A percentile compares a stretch with the other conserved stretches of the same genome.
These are phyloP conservation scores for Caranx ignobilis DNA, from an alignment of 2,113 vertebrate species.

Conservation along the genomic window DNA sequence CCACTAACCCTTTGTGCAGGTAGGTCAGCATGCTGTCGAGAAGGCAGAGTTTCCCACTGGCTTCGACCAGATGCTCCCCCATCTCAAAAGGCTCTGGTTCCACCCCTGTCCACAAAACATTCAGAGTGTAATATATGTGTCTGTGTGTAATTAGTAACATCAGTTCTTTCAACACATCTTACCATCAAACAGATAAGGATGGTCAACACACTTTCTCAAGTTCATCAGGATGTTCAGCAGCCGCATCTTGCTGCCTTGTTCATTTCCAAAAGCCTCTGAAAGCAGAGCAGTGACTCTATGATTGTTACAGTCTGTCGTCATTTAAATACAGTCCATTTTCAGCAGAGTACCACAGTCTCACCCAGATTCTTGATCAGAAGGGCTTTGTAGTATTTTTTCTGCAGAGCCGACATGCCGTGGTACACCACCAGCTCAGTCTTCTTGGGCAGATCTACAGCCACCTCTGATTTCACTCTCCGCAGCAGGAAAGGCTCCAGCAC, in stretches of 20 bases:
- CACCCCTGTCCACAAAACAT: constrained; percentile 82
- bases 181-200: constrained; percentile 95
- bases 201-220: constrained; percentile 93
- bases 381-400: constrained; percentile 93
- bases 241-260: constrained; percentile 84
- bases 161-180: constrained; percentile 44
- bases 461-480: constrained; percentile 92
- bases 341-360: constrained; percentile 63
- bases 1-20: constrained; percentile 85
- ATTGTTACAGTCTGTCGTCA: not conserved
- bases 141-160: accelerated
- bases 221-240: constrained; percentile 92
- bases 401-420: constrained; percentile 93
- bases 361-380: constrained; percentile 90
- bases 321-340: no score
- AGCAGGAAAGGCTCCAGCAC: constrained; percentile 92
- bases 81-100: constrained; percentile 96
- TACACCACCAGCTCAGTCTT: constrained; percentile 92
- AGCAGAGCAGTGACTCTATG: constrained; percentile 3
- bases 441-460: constrained; percentile 90
- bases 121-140: not conserved
- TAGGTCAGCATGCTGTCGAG: constrained; percentile 89
- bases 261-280: constrained; percentile 90
- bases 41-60: constrained; percentile 92
- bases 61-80: constrained; percentile 93